Base-by-base conservation (phyloP, 2,888 invertebrate species). In the Norana najaformis region DNA sequence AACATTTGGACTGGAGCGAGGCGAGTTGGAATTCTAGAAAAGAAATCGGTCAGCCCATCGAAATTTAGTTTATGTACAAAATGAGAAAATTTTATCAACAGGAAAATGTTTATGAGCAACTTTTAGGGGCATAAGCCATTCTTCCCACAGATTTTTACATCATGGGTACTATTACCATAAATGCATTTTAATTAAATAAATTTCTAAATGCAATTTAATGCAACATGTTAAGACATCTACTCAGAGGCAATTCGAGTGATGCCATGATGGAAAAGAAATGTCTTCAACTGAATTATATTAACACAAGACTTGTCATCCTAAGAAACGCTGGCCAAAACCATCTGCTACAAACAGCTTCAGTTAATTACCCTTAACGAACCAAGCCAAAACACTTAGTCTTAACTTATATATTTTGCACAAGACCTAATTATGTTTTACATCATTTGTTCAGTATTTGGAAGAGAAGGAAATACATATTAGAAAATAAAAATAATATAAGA, bases 21-120 rank as follows among this genome's bases (percentile, higher is more conserved):
- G 94, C 34, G 94, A 94, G 90, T 93, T 93, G 91, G 94, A 94
- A 90, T 93, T 94, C 94, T 94, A 93, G 85, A 92, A 92, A 47
- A 90, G 38, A 90, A n/a, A 47, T 23, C 39, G 8, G 37, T 23
- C 88, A 88, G 18, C 11, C 88, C 35, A 37, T 37, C 11, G 34
- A 88, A 88, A 36, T 30, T 38, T 11, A 35, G 88, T 35, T 88
- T 1, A 88, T 38, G 6, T 11, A n/a, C n/a, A n/a, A 36, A 35
- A 35, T 11, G 2, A 13, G 83, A 23, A 35, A 35, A 18, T n/a
- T 20, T 85, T 85, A 85, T 30, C 34, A 88, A 88, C 23, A 11
- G 34, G 23, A 23, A 36, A 85, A 23, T 35, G n/a, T 23, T 35
- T 37, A 88, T 0, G n/a, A 13, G 37, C 14, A 35, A 88, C 4